Evolutionary conservation across 1,140 invertebrate species (phyloP).

Genomic region (Caenorhabditis tropicalis): DNA sequence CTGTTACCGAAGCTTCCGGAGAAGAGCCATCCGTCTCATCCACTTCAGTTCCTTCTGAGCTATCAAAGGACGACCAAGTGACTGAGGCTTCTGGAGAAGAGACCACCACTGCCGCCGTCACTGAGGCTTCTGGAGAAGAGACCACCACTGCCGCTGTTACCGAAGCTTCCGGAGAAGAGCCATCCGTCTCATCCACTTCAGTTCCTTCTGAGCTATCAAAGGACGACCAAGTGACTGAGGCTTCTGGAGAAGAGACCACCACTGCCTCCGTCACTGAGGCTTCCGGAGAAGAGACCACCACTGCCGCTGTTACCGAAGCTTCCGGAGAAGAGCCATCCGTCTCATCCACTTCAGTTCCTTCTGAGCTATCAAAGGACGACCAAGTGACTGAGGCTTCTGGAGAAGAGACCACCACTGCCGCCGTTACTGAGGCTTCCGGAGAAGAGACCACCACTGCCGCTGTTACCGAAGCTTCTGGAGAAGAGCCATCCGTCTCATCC

Average conservation of each 20-base stretch:
- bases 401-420: constrained; percentile 42
- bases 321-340: background rate
- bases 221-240: background rate
- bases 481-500: too few species aligned
- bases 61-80: too few species aligned
- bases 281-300: constrained; percentile 43
- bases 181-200: background rate
- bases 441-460: constrained; percentile 25
- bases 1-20: too few species aligned
- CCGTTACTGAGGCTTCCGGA: constrained; percentile 15
- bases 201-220: background rate
- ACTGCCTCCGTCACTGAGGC: background rate
- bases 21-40: too few species aligned
- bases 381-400: background rate
- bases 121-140: background rate
- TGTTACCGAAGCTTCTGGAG: background rate
- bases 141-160: background rate
- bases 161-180: background rate
- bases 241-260: background rate
- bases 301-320: background rate
- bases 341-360: background rate
- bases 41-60: too few species aligned
- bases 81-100: constrained; percentile 11
- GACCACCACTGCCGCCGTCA: background rate
- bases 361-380: constrained; percentile 15